Evolutionary conservation across 2,797 vertebrate genomes (phyloP).

Genomic region (Crocidura indochinensis): DNA sequence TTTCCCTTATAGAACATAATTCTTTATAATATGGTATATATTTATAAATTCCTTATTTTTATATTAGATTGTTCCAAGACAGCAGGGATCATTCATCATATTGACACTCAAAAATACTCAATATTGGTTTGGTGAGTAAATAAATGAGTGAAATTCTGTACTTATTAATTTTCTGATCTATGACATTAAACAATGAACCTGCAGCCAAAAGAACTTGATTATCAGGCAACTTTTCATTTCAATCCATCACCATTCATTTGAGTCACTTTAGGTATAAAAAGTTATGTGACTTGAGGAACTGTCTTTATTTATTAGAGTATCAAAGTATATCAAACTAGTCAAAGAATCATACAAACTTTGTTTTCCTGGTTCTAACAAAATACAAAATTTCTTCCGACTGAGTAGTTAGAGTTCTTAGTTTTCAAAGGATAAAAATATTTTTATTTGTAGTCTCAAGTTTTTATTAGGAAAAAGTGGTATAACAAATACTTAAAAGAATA

Average conservation of each 20-base stretch:
- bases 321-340: constrained; percentile 39
- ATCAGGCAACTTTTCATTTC: constrained; percentile 13
- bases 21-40: neutral
- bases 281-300: neutral
- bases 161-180: neutral
- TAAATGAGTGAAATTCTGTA: constrained; percentile 19
- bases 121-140: constrained; percentile 9
- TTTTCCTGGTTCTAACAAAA: constrained; percentile 37
- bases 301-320: constrained; percentile 1
- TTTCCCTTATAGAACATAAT: neutral
- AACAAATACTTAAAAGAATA: neutral
- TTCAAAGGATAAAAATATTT: constrained; percentile 41
- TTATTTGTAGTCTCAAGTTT: constrained; percentile 43
- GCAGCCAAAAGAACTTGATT: neutral
- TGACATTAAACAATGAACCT: neutral
- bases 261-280: neutral
- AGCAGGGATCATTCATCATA: neutral
- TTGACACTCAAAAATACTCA: neutral
- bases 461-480: constrained; percentile 20
- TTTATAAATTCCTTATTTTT: neutral
- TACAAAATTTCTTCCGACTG: neutral
- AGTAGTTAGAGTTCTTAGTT: neutral
- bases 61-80: neutral
- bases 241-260: neutral
- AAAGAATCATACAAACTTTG: constrained; percentile 22